These are phyloP conservation scores for Tigriopus japonicus DNA, from an alignment of 1,140 invertebrate genomes.

Conservation along the genomic window DNA sequence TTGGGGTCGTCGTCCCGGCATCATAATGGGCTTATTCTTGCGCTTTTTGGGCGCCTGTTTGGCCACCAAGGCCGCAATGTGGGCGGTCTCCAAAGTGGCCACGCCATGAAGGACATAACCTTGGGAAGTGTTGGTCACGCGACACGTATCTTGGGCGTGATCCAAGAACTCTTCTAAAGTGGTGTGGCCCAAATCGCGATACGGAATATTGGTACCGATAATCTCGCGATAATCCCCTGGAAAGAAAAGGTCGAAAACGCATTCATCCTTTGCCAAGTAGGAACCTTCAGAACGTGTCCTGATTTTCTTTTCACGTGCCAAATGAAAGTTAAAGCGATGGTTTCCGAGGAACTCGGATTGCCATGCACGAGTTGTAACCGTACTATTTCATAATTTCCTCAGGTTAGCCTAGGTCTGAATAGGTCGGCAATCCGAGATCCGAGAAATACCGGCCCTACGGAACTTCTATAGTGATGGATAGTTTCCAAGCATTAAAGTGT, in stretches of 20 bases:
- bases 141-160: slow-evolving; percentile 31
- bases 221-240: slow-evolving; percentile 35
- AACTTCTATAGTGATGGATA: too few species aligned
- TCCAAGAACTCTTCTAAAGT: slow-evolving; percentile 34
- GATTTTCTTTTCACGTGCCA: too few species aligned
- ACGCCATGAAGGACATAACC: slow-evolving; percentile 33
- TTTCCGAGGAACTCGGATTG: too few species aligned
- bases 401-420: too few species aligned
- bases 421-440: too few species aligned
- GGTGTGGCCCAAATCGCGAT: slow-evolving; percentile 32
- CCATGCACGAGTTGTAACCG: too few species aligned
- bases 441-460: too few species aligned
- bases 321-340: not conserved
- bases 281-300: too few species aligned
- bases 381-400: too few species aligned
- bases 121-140: slow-evolving; percentile 25
- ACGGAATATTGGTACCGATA: slow-evolving; percentile 37
- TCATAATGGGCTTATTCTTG: slow-evolving; percentile 24
- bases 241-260: too few species aligned
- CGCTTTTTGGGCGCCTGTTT: slow-evolving; percentile 31
- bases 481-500: too few species aligned
- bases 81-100: slow-evolving; percentile 32
- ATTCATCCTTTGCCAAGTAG: too few species aligned
- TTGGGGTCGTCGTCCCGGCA: slow-evolving; percentile 20
- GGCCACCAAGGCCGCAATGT: slow-evolving; percentile 36